Conservation (phyloP, 2,797 vertebrate species). For the Dipus sagitta region DNA sequence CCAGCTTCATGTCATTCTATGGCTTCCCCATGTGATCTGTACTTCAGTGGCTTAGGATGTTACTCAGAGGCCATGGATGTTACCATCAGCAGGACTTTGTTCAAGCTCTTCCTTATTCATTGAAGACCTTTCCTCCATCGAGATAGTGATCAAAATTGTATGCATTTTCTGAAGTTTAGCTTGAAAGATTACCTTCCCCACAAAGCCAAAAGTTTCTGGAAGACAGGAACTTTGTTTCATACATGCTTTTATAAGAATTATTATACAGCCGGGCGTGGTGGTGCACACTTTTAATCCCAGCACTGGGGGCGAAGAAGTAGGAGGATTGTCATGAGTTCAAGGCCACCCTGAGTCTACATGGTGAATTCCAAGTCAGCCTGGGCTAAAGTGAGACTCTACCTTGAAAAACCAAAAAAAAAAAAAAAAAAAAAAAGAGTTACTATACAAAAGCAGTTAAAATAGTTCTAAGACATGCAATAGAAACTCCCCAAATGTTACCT, state of each 20-base stretch:
- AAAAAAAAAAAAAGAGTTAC: background rate
- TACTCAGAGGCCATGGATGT: background rate
- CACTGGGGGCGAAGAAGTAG: too few species aligned
- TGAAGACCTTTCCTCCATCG: background rate
- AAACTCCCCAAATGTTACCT: slow-evolving; percentile 36
- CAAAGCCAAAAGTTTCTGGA: slow-evolving; percentile 7
- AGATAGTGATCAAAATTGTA: background rate
- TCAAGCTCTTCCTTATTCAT: slow-evolving; percentile 32
- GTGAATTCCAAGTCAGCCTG: too few species aligned
- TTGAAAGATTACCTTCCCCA: background rate
- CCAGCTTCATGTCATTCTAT: background rate
- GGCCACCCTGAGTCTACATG: too few species aligned
- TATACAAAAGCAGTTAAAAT: slow-evolving; percentile 22
- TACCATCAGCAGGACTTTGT: background rate
- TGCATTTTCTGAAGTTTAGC: slow-evolving; percentile 31
- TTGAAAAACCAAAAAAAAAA: too few species aligned
- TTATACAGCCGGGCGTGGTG: background rate
- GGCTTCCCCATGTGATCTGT: background rate
- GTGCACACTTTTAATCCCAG: too few species aligned
- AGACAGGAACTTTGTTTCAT: slow-evolving; percentile 19
- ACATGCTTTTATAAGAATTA: slow-evolving; percentile 30
- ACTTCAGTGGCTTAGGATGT: background rate
- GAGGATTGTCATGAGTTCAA: too few species aligned
- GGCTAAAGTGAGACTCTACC: too few species aligned
- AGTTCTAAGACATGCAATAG: slow-evolving; percentile 20